Percentiles rank a stretch among this genome's conserved stretches.
Evolutionary conservation across 2,113 vertebrate genomes (phyloP).

Genomic region (Callocephalon fimbriatum): DNA sequence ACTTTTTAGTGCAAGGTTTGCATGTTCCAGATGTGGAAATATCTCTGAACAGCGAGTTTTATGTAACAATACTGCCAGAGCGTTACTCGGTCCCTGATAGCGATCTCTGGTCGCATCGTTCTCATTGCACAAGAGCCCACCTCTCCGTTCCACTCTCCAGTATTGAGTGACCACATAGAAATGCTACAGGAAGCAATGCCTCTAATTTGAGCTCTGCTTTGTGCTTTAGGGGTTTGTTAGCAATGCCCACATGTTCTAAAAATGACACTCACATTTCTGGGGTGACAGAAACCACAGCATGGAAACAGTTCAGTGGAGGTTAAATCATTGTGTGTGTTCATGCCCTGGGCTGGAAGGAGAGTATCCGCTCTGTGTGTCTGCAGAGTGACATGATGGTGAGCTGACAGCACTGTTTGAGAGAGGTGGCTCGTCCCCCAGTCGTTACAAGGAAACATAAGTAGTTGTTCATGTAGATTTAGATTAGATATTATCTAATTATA

Average conservation of each 20-base stretch:
- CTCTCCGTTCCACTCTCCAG: constrained; percentile 69
- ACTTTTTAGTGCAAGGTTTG: not conserved
- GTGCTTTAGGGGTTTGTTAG: constrained; percentile 45
- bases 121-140: constrained; percentile 50
- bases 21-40: not conserved
- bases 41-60: not conserved
- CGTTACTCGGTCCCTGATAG: constrained; percentile 63
- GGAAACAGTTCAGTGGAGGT: constrained; percentile 47
- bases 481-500: not conserved
- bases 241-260: constrained; percentile 41
- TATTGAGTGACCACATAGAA: constrained; percentile 74
- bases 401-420: not conserved
- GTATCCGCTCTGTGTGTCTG: not conserved
- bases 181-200: constrained; percentile 79
- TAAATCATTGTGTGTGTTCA: not conserved
- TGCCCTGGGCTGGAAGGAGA: not conserved
- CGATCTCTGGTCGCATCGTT: constrained; percentile 67
- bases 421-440: not conserved
- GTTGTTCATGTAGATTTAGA: not conserved
- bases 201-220: constrained; percentile 67
- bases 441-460: not conserved
- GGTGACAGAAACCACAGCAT: constrained; percentile 59
- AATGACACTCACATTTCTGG: not conserved
- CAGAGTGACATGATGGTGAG: not conserved
- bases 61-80: constrained; percentile 24